Evolutionary conservation across 2,797 vertebrate species (phyloP).

Genomic region (Acestrorhynchus altus): DNA sequence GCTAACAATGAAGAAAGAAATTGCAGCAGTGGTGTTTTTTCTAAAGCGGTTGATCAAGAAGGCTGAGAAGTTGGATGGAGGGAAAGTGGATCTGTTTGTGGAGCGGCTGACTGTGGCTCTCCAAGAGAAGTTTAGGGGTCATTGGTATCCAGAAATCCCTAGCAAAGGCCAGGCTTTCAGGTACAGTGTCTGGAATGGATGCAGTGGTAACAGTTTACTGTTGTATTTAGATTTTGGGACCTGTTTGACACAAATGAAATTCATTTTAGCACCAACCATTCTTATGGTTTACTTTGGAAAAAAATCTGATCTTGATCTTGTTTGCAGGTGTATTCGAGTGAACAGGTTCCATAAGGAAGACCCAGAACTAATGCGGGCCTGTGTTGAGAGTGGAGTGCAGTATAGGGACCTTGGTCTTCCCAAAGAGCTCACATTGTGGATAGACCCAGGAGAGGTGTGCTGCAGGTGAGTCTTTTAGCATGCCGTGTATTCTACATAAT

Average conservation of each 20-base stretch:
- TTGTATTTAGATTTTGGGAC: not conserved
- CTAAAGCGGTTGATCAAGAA: slow-evolving; percentile 81
- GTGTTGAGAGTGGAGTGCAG: slow-evolving; percentile 71
- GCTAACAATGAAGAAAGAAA: slow-evolving; percentile 85
- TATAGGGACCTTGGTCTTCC: slow-evolving; percentile 74
- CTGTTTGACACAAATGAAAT: not conserved
- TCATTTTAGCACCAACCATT: too few species aligned
- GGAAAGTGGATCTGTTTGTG: slow-evolving; percentile 79
- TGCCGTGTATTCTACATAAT: too few species aligned
- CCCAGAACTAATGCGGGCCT: slow-evolving; percentile 74
- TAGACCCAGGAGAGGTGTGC: slow-evolving; percentile 79
- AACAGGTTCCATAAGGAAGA: slow-evolving; percentile 72
- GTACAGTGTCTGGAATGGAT: slow-evolving; percentile 63
- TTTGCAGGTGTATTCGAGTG: slow-evolving; percentile 77
- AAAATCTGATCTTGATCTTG: not conserved
- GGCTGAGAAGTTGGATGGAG: slow-evolving; percentile 73
- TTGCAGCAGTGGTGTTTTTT: slow-evolving; percentile 84
- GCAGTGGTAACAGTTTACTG: not conserved
- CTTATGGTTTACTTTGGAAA: not conserved
- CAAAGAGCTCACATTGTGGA: slow-evolving; percentile 77
- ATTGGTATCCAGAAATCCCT: slow-evolving; percentile 88
- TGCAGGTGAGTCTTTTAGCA: slow-evolving; percentile 72
- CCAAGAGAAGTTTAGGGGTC: slow-evolving; percentile 82
- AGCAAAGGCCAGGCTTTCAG: slow-evolving; percentile 88
- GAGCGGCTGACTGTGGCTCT: slow-evolving; percentile 78